Evolutionary conservation across 2,113 vertebrate species (phyloP).

Genomic region (Strigops habroptila): DNA sequence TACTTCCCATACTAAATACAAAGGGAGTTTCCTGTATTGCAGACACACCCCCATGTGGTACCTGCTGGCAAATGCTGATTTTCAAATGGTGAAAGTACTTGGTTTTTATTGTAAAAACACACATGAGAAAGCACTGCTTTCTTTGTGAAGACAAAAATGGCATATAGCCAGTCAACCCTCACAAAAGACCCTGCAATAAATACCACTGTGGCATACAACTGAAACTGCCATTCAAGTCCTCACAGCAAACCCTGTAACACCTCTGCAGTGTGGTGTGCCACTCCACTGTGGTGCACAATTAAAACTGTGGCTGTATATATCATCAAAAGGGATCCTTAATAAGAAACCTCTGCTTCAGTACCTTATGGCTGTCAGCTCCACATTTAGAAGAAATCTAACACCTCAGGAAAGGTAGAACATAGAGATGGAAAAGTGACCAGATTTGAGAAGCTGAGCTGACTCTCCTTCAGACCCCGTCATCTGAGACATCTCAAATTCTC

Average conservation of each 20-base stretch:
- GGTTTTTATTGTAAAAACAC: neutral
- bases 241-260: neutral
- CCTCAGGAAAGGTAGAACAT: neutral
- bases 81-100: neutral
- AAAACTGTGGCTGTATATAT: neutral
- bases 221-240: neutral
- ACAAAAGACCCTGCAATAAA: neutral
- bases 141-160: neutral
- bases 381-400: neutral
- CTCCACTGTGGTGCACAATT: neutral
- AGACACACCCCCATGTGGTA: constrained; percentile 55
- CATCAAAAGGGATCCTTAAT: neutral
- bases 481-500: neutral
- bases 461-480: neutral
- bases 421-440: neutral
- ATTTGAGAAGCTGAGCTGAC: neutral
- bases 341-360: neutral
- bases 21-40: constrained; percentile 25
- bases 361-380: neutral
- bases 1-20: neutral
- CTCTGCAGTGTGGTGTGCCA: neutral
- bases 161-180: neutral
- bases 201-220: neutral
- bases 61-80: constrained; percentile 47
- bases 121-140: neutral